These are phyloP conservation scores for Equus quagga DNA, from an alignment of 2,113 vertebrate species.

Conservation along the genomic window DNA sequence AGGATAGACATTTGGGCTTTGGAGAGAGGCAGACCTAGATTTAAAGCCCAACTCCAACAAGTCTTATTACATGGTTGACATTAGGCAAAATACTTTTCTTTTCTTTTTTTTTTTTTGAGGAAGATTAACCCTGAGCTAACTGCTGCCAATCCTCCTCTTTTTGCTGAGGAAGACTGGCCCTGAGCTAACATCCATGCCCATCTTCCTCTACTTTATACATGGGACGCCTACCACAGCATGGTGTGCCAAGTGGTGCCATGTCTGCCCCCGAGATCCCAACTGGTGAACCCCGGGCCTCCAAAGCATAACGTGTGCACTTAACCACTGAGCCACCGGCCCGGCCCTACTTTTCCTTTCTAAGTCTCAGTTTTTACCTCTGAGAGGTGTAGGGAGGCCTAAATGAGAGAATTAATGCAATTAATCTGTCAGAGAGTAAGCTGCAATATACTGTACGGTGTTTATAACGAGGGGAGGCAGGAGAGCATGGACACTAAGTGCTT, in stretches of 20 bases:
- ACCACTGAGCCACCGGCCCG: too few species aligned
- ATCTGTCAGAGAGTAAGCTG: neutral
- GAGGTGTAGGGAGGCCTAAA: neutral
- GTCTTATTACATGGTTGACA: neutral
- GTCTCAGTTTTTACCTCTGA: neutral
- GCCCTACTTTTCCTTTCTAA: neutral
- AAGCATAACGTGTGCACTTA: too few species aligned
- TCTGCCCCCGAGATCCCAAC: too few species aligned
- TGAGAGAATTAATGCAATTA: neutral
- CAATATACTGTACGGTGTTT: neutral
- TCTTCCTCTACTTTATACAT: too few species aligned
- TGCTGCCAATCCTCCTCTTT: too few species aligned
- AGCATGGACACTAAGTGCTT: neutral
- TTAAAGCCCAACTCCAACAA: constrained; percentile 22
- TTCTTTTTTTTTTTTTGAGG: neutral
- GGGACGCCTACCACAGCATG: too few species aligned
- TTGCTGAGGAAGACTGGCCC: too few species aligned
- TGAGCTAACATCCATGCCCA: too few species aligned
- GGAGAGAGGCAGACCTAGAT: neutral
- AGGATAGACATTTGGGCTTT: neutral
- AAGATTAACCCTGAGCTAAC: too few species aligned
- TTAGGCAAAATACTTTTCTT: constrained; percentile 7
- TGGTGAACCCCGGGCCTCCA: too few species aligned
- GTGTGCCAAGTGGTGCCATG: too few species aligned
- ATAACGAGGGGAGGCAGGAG: neutral